A percentile compares a stretch with the other conserved stretches of the same genome.
phyloP scores from a whole-genome alignment of 2,113 vertebrate genomes.

The Echinops telfairi region DNA sequence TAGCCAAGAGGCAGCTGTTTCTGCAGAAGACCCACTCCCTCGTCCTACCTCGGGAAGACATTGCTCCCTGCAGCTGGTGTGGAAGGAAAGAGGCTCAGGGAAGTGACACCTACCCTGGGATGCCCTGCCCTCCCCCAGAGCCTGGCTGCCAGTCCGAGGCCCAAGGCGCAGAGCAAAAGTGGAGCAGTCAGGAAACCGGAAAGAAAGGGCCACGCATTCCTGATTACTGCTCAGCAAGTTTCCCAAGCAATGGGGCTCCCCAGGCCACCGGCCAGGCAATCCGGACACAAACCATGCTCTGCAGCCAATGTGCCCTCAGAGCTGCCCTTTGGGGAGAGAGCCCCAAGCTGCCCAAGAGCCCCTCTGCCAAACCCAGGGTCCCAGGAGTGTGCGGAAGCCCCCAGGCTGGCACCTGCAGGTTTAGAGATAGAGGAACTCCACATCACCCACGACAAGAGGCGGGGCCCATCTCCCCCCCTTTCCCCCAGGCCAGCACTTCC shows the following conservation, averaged over 20 bases:
- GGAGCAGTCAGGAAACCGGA: not conserved
- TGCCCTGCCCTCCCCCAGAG: not conserved
- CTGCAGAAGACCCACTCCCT: not conserved
- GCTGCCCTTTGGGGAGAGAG: not conserved
- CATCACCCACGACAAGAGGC: not conserved
- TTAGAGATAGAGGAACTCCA: not conserved
- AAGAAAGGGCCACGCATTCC: not conserved
- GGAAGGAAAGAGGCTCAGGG: not conserved
- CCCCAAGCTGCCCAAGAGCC: not conserved
- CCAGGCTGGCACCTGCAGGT: not conserved
- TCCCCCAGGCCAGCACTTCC: not conserved
- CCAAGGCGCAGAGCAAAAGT: not conserved
- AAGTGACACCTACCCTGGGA: not conserved
- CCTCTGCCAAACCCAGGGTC: not conserved
- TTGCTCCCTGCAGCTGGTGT: not conserved
- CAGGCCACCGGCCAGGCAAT: not conserved
- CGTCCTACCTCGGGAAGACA: not conserved
- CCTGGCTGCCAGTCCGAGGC: not conserved
- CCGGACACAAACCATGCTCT: not conserved
- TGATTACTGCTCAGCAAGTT: conserved; percentile 17
- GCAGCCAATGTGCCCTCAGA: not conserved
- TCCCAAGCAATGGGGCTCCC: not conserved
- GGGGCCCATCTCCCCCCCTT: too few species aligned
- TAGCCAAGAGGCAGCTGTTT: not conserved
- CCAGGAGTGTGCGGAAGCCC: not conserved